Percentiles rank a stretch among this genome's conserved stretches.
Evolutionary conservation across 37 sponge, comb jelly and placozoan species (phyloP).

Genomic region (Diacarnus erythraeanus): DNA sequence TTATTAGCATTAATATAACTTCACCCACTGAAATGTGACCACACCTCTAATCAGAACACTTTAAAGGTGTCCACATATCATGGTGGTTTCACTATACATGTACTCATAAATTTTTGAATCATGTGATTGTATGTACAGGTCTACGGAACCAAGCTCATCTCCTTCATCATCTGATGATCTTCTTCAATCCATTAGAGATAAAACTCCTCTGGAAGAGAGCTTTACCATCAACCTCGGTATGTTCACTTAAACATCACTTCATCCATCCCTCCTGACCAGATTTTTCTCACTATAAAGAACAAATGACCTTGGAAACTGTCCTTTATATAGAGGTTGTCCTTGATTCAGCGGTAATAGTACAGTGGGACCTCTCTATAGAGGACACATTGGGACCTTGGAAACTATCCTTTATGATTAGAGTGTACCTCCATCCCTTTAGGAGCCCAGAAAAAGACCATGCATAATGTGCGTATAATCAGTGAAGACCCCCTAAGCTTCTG

Average conservation of each 20-base stretch:
- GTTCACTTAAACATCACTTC: neutral
- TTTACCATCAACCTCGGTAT: slow-evolving; percentile 88
- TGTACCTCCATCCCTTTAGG: slow-evolving; percentile 40
- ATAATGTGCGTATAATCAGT: slow-evolving; percentile 80
- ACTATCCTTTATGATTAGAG: too few species aligned
- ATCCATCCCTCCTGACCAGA: neutral
- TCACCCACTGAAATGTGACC: too few species aligned
- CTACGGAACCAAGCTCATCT: neutral
- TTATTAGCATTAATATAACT: too few species aligned
- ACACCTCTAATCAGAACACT: too few species aligned
- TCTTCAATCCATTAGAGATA: neutral
- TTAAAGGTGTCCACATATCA: too few species aligned
- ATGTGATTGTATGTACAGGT: neutral
- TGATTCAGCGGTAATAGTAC: too few species aligned
- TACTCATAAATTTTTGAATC: too few species aligned
- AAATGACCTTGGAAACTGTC: too few species aligned
- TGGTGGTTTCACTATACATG: too few species aligned
- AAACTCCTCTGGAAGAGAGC: slow-evolving; percentile 72
- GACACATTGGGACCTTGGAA: too few species aligned
- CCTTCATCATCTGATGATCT: slow-evolving; percentile 3
- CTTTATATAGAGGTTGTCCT: too few species aligned
- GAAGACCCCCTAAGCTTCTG: slow-evolving; percentile 80
- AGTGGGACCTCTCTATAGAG: too few species aligned
- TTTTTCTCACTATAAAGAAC: neutral
- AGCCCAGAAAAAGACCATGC: slow-evolving; percentile 87